Base-by-base conservation (phyloP, 2,888 invertebrate genomes). In the Aspidiotus rigidus region DNA sequence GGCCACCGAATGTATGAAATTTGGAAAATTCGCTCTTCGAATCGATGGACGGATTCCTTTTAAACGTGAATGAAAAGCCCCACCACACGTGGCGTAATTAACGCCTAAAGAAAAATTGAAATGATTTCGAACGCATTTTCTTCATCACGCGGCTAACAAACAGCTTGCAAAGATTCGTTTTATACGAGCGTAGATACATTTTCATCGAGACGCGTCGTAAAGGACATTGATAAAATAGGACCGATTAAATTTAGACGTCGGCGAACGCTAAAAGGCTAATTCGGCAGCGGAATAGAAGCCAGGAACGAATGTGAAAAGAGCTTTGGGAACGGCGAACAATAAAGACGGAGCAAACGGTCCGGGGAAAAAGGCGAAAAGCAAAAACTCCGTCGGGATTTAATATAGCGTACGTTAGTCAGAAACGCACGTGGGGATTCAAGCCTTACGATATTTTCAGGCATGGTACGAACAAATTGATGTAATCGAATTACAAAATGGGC, bases 161-260 rank as follows among this genome's bases (percentile, higher is more conserved):
- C 28, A 5, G 28, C 28, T 28, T 5, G 28, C 28, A 5, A 3
- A 28, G 28, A 28, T 28, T 28, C 28, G 28, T 28, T 28, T 28
- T 28, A 28, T 28, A 28, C 28, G 28, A 28, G 28, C 28, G 28
- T 28, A 28, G 28, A 28, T 49, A n/a, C 49, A n/a, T 49, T 49
- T 49, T 49, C 49, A 49, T 11, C 49, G 49, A 49, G 49, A 11
- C n/a, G 56, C 53, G 53, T 11, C 11, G n/a, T 16, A 41, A 66
- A 44, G 42, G 66, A 66, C 66, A 57, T 66, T 66, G 66, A 66
- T 66, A 67, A 67, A 67, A 67, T 67, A 67, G 49, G 59, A 67
- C 59, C 67, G 67, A 67, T 67, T 67, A 67, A 67, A 67, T 67
- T 67, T 67, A 57, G 67, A 67, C 67, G 67, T 53, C 42, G 44